Base-by-base conservation (phyloP, 2,113 vertebrate genomes). In the Indicator indicator region DNA sequence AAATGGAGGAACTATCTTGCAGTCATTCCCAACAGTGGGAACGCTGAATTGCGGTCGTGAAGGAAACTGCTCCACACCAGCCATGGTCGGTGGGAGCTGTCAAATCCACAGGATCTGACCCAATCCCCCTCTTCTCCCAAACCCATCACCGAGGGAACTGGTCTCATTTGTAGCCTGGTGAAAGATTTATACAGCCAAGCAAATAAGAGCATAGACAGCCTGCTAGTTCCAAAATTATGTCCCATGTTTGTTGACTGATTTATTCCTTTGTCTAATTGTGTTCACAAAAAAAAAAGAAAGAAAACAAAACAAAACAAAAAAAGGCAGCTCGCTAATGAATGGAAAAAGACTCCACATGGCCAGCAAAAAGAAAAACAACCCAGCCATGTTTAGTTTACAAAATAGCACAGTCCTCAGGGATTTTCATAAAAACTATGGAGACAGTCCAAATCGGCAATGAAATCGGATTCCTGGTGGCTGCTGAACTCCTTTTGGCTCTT, bases 181-280 rank as follows among this genome's bases (percentile, higher is more conserved):
- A 93, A 91, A 96, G 95, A 95, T 95, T 95, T 93, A 95, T 63
- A 65, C 24, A 71, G 79, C 83, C 73, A 81, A 95, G 80, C 76
- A 95, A 95, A 75, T 86, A 90, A 83, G 36, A 84, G 52, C 72
- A 60, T 73, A 86, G 68, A 81, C 5, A 0, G 89, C 16, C 24
- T 6, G 3, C 26, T 90, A 92, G 75, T 90, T 83, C 90, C 88
- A 97, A 93, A 97, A 86, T 79, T 94, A 93, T 40, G 77, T 94
- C 83, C 77, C 62, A 38, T 69, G 50, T 90, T 94, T 90, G 88
- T 79, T 94, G 93, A 95, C 93, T 94, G 95, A 96, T 97, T 96
- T 97, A 95, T 97, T 92, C 83, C 56, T 90, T 95, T 97, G 86
- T 96, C 83, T 97, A 95, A 96, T 88, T 94, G 86, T 92, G 76